These are phyloP conservation scores for Eupithecia tripunctaria DNA, from an alignment of 2,888 invertebrate species.

Conservation along the genomic window DNA sequence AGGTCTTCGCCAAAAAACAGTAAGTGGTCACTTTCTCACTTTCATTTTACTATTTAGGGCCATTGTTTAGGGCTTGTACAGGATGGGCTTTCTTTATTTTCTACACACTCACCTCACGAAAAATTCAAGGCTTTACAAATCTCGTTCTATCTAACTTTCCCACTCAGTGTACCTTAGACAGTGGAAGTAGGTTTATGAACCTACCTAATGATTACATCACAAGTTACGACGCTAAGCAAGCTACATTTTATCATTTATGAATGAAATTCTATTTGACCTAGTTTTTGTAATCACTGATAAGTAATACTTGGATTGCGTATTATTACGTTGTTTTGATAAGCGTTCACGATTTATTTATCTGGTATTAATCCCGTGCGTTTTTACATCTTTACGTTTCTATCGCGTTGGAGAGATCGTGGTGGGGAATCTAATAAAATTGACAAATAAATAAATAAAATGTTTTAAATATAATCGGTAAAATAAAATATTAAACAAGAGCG, in stretches of 20 bases:
- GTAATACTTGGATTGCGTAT: slow-evolving; percentile 1
- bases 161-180: slow-evolving; percentile 4
- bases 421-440: too few species aligned
- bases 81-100: neutral
- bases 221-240: slow-evolving; percentile 54
- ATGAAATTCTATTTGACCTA: slow-evolving; percentile 56
- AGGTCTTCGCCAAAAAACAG: neutral
- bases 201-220: slow-evolving; percentile 43
- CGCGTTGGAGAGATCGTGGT: neutral
- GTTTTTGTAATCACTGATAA: slow-evolving; percentile 32
- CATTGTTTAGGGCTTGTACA: neutral
- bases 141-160: slow-evolving; percentile 6
- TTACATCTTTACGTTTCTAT: neutral
- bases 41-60: slow-evolving; percentile 6
- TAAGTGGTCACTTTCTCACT: slow-evolving; percentile 5
- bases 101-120: neutral
- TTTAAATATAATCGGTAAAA: too few species aligned
- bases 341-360: neutral
- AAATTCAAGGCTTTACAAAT: neutral
- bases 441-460: too few species aligned
- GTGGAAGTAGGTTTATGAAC: slow-evolving; percentile 2
- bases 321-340: slow-evolving; percentile 12
- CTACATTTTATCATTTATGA: slow-evolving; percentile 52
- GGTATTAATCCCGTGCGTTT: neutral
- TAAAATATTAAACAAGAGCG: too few species aligned